Conservation (phyloP, 2,797 vertebrate genomes). For the Mionectes olivaceus region DNA sequence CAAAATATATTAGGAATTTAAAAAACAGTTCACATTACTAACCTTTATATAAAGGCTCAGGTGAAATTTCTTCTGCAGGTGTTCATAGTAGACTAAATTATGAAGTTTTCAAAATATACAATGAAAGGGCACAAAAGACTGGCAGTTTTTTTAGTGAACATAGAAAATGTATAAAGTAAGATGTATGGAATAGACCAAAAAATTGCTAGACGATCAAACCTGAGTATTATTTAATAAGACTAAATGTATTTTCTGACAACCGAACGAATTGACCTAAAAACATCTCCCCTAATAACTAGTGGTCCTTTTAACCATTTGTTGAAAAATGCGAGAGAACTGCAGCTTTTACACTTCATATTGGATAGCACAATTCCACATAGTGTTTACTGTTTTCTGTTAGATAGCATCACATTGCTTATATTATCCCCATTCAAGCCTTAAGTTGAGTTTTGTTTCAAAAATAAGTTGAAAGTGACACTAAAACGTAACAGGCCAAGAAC, state of each 20-base stretch:
- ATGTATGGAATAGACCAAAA: conserved; percentile 73
- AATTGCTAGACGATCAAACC: conserved; percentile 74
- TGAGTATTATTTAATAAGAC: conserved; percentile 78
- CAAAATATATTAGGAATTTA: conserved; percentile 65
- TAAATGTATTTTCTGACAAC: conserved; percentile 63
- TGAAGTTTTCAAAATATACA: conserved; percentile 66
- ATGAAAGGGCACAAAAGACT: conserved; percentile 71
- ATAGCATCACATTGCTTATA: conserved; percentile 63
- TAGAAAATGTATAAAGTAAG: conserved; percentile 74
- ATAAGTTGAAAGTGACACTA: conserved; percentile 42
- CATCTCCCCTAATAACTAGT: conserved; percentile 73
- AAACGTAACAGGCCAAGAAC: conserved; percentile 47
- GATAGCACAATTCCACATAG: conserved; percentile 66
- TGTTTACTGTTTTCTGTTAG: conserved; percentile 74
- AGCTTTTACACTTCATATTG: conserved; percentile 63
- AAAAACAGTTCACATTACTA: conserved; percentile 72
- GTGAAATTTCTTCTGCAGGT: conserved; percentile 63
- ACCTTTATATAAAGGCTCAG: conserved; percentile 72
- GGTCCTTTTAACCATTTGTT: conserved; percentile 79
- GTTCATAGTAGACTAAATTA: conserved; percentile 61
- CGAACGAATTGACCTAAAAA: conserved; percentile 78
- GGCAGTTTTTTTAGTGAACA: conserved; percentile 80
- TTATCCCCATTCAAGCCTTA: conserved; percentile 74
- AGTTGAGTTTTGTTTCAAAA: conserved; percentile 60
- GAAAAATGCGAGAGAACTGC: conserved; percentile 52